phyloP scores from a whole-genome alignment of 2,797 vertebrate genomes.

The Silurus lanzhouensis region DNA sequence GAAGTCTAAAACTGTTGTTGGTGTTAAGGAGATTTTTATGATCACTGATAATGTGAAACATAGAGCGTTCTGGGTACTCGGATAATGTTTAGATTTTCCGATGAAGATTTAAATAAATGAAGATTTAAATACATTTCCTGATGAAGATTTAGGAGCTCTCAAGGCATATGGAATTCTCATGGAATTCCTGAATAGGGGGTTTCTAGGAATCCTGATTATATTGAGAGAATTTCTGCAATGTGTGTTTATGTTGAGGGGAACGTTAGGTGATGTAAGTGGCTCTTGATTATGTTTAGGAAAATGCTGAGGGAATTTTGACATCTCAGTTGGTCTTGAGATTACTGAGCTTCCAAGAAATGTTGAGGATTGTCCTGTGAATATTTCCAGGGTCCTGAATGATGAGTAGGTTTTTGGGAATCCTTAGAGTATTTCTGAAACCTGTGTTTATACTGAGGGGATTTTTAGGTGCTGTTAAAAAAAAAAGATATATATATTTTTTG shows the following conservation, averaged over 20 bases:
- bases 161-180: not conserved
- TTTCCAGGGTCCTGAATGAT: too few relatives aligned
- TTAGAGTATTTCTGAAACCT: too few relatives aligned
- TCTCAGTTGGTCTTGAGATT: not conserved
- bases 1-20: not conserved
- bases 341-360: not conserved
- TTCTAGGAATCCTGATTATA: not conserved
- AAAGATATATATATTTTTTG: too few relatives aligned
- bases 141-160: not conserved
- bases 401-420: too few relatives aligned
- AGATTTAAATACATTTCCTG: too few relatives aligned
- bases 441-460: too few relatives aligned
- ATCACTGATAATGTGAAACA: not conserved
- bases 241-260: not conserved
- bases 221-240: not conserved
- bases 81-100: not conserved
- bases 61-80: not conserved
- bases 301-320: not conserved
- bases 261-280: not conserved
- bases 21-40: not conserved
- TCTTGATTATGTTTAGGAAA: constrained; percentile 2
- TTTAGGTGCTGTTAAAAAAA: too few relatives aligned
- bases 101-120: too few relatives aligned
- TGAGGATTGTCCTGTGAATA: not conserved
- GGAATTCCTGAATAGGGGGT: not conserved